phyloP scores from a whole-genome alignment of 2,113 vertebrate species.

The Platysteira castanea region DNA sequence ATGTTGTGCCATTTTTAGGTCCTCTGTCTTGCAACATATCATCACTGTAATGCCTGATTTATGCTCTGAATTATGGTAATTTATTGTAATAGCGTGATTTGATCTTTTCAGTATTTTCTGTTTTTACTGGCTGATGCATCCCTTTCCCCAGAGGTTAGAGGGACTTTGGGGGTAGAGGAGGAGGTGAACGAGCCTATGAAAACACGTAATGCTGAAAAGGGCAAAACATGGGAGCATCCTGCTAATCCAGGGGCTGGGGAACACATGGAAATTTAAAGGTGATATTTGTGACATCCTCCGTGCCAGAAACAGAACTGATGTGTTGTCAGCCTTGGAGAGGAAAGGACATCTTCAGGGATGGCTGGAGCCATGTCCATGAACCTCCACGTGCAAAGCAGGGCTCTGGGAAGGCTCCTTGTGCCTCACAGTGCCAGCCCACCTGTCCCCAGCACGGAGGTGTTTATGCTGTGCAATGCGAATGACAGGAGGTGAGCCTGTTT shows the following conservation, averaged over 20 bases:
- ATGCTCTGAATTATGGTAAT: constrained; percentile 73
- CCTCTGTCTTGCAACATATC: constrained; percentile 55
- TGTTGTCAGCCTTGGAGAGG: not conserved
- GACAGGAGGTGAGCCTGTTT: not conserved
- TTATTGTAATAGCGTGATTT: constrained; percentile 72
- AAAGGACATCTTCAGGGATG: not conserved
- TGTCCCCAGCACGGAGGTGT: not conserved
- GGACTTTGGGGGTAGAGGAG: not conserved
- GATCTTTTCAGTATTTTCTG: constrained; percentile 74
- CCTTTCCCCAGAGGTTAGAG: constrained; percentile 46
- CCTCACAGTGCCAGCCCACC: not conserved
- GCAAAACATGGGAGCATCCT: constrained; percentile 55
- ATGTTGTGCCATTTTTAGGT: constrained; percentile 55
- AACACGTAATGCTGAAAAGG: constrained; percentile 58
- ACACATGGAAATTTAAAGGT: not conserved
- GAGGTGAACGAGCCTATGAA: constrained; percentile 42
- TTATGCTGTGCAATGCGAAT: not conserved
- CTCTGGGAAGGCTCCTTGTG: not conserved
- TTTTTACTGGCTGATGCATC: constrained; percentile 69
- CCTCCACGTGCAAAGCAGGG: accelerated
- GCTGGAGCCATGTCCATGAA: not conserved
- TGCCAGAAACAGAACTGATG: not conserved
- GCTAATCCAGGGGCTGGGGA: constrained; percentile 46
- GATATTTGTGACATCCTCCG: not conserved
- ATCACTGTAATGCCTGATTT: constrained; percentile 69